Percentiles rank a stretch among this genome's conserved stretches.
phyloP scores from a whole-genome alignment of 2,888 invertebrate species.

The Sinotaia quadrata region DNA sequence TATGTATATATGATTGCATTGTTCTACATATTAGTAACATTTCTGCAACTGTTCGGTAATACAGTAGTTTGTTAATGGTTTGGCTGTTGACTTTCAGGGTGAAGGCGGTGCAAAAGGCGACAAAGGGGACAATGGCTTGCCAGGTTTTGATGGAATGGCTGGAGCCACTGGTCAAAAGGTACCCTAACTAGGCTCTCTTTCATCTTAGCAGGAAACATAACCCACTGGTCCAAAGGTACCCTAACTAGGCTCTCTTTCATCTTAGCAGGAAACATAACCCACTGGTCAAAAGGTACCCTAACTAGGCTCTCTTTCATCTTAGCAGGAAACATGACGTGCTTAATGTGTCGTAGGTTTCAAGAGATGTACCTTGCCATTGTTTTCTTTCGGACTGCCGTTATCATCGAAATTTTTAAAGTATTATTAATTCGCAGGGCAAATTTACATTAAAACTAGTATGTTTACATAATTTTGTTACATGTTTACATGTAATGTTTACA shows the following conservation, averaged over 20 bases:
- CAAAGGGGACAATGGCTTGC: conserved; percentile 93
- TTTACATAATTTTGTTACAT: too few relatives aligned
- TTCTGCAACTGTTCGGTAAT: too few relatives aligned
- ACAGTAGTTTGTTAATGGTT: too few relatives aligned
- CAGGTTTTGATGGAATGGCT: conserved; percentile 69
- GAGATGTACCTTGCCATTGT: too few relatives aligned
- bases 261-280: neutral
- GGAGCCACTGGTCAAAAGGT: conserved; percentile 43
- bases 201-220: neutral
- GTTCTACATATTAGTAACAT: too few relatives aligned
- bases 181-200: conserved; percentile 4
- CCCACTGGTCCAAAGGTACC: conserved; percentile 38
- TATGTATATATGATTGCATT: too few relatives aligned
- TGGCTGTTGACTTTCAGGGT: conserved; percentile 74
- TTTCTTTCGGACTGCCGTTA: too few relatives aligned
- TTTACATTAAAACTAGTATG: too few relatives aligned
- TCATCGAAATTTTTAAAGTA: too few relatives aligned
- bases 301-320: neutral
- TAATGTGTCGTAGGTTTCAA: too few relatives aligned
- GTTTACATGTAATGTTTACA: too few relatives aligned
- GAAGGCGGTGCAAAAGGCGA: conserved; percentile 92
- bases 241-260: neutral
- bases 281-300: conserved; percentile 40
- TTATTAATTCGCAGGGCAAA: too few relatives aligned
- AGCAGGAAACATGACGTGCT: neutral